Evolutionary conservation across 2,797 vertebrate genomes (phyloP), one percentile per base, ranked within the genome.

Genomic region (Pseudocheirus occidentalis): DNA sequence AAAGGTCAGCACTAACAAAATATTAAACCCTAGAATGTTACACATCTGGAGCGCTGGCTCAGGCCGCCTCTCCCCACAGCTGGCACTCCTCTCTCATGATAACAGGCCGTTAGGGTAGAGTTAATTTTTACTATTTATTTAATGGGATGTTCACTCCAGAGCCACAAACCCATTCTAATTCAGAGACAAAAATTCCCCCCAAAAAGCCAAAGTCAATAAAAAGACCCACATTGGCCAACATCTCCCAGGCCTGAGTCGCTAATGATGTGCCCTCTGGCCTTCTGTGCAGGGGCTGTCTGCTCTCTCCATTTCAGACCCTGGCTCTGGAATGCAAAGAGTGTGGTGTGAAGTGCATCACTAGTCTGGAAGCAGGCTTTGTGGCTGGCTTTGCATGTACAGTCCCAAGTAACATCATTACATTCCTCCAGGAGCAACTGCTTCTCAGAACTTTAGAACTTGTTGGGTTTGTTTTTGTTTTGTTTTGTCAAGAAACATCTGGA

Each of bases 281-380:
- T 97, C 97, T 97, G 97, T 62, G 90, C 58, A n/a, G 97, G 95
- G 92, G 96, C 95, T 55, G 93, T 97, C 97, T 96, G 96, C 97
- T 97, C 92, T 90, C 91, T 97, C 96, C 95, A 97, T 98, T 98
- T 97, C 98, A 98, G 97, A 96, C n/a, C 90, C 95, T 1, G 24
- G 66, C 97, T 97, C 96, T 96, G 97, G 98, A 98, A 98, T 97
- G 97, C 91, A 93, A 96, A 92, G 93, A 97, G 97, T 56, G 3
- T 92, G 81, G 96, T 95, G 10, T 24, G 53, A 97, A 97, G 97
- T 95, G 98, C 98, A 98, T 98, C 97, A 96, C 96, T 94, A 97
- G 97, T 98, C 98, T 98, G 98, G 98, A 97, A 97, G 97, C 21
- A 90, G 97, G 95, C 98, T 98, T 98, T 98, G 97, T 98, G 98